Evolutionary conservation across 2,797 vertebrate genomes (phyloP).

Genomic region (Lagorchestes hirsutus): DNA sequence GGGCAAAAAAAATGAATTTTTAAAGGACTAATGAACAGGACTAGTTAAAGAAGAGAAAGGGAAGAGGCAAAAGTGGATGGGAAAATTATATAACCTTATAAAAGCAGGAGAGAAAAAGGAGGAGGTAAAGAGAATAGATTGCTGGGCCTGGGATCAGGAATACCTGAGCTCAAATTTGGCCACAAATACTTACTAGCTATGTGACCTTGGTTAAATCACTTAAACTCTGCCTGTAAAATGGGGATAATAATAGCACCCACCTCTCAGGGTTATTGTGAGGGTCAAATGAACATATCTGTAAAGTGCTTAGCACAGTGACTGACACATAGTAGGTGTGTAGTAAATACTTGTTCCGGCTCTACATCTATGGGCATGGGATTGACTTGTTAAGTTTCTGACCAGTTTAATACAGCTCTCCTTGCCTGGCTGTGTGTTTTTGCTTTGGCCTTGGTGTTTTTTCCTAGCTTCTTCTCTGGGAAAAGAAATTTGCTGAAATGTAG

Average conservation of each 20-base stretch:
- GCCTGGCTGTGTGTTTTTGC: background rate
- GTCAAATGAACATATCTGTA: constrained; percentile 16
- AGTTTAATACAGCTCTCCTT: background rate
- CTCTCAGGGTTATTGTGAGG: background rate
- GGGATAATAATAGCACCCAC: background rate
- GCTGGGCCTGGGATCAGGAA: background rate
- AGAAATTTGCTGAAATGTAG: constrained; percentile 61
- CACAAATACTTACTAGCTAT: background rate
- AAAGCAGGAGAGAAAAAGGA: background rate
- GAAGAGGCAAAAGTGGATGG: background rate
- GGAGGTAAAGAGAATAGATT: background rate
- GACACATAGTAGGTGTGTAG: background rate
- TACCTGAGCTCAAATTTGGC: background rate
- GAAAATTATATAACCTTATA: background rate
- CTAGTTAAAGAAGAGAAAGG: background rate
- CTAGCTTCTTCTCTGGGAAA: constrained; percentile 29
- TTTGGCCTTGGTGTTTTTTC: background rate
- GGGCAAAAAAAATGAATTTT: background rate
- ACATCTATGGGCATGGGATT: background rate
- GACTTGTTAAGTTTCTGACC: background rate
- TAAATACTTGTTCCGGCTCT: background rate
- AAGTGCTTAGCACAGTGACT: background rate
- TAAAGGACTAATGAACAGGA: background rate
- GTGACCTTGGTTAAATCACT: background rate
- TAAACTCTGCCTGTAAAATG: background rate